These are phyloP conservation scores for Chironomus striatipennis DNA, from an alignment of 1,140 invertebrate species.

Conservation along the genomic window DNA sequence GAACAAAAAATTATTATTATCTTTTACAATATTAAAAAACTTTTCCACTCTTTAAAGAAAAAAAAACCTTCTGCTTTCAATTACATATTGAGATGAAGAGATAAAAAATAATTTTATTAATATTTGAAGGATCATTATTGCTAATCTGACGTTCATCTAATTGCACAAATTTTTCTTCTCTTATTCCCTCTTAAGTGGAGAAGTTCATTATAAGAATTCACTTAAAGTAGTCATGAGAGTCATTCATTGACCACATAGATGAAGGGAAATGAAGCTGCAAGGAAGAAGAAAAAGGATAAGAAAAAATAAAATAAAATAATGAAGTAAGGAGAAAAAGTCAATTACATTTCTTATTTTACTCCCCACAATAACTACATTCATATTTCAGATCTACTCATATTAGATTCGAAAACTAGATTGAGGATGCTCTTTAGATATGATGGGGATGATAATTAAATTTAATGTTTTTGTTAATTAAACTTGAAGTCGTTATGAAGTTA, in stretches of 20 bases:
- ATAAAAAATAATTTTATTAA: constrained; percentile 4
- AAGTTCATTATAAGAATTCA: constrained; percentile 9
- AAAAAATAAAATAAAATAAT: background rate
- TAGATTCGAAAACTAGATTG: no score
- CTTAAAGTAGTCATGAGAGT: no score
- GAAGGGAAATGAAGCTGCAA: no score
- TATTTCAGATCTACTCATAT: no score
- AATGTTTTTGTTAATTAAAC: no score
- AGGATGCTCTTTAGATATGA: no score
- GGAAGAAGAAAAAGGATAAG: background rate
- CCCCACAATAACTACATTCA: no score
- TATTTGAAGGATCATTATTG: constrained; percentile 2
- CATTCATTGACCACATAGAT: no score
- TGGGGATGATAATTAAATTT: no score
- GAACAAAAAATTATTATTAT: background rate
- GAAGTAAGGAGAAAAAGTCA: background rate
- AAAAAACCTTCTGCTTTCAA: background rate
- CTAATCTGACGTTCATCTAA: constrained; percentile 13
- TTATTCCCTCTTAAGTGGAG: background rate
- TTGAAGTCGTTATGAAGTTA: no score
- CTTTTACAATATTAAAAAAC: constrained; percentile 3
- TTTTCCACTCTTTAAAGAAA: background rate
- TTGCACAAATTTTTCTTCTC: background rate
- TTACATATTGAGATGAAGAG: background rate
- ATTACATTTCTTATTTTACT: background rate